phyloP scores from a whole-genome alignment of 2,113 vertebrate genomes.

The Hemiprocne comata region DNA sequence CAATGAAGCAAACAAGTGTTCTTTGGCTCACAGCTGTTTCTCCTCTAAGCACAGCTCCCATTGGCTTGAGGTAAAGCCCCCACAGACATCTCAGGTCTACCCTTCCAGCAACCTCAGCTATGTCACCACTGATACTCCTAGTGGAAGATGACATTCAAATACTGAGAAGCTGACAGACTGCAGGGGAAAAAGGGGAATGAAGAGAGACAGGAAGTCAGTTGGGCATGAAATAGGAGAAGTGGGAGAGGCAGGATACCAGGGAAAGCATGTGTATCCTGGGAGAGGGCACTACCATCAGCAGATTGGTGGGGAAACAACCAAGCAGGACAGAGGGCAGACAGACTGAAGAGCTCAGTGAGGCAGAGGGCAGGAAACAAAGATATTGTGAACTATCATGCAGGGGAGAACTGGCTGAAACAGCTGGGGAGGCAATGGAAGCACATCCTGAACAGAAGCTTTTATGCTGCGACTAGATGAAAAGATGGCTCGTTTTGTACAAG shows the following conservation, averaged over 20 bases:
- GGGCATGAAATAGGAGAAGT: neutral
- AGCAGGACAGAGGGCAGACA: neutral
- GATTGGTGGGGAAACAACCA: neutral
- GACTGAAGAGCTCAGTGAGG: neutral
- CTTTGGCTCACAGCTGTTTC: neutral
- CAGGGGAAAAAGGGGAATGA: neutral
- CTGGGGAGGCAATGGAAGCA: neutral
- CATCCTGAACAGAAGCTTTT: neutral
- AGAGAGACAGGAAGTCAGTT: neutral
- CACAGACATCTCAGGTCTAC: neutral
- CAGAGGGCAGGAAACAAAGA: neutral
- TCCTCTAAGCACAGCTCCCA: neutral
- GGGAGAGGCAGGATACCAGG: neutral
- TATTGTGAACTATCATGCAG: accelerated
- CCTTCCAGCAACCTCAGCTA: neutral
- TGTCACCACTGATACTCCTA: neutral
- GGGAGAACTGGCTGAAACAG: neutral
- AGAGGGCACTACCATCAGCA: neutral
- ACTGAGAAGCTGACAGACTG: neutral
- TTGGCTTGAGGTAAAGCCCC: neutral
- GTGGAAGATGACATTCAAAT: neutral
- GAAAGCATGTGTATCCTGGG: neutral
- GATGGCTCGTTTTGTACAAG: neutral
- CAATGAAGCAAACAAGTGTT: accelerated
- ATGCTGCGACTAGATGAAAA: neutral